Conservation (phyloP, 2,888 invertebrate species). For the Oligia strigilis region DNA sequence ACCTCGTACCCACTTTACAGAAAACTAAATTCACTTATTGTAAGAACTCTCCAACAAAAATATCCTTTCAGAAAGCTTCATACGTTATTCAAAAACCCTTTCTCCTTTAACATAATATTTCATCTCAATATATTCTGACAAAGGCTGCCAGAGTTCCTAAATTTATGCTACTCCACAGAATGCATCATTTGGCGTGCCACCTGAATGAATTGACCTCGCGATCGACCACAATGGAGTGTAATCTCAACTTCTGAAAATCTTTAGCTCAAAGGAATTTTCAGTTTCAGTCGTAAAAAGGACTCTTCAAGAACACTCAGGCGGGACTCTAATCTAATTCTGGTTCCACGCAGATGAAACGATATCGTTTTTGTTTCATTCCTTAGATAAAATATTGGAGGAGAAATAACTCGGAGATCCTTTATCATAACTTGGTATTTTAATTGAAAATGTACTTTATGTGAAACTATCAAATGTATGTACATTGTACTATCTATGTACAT, state of each 20-base stretch:
- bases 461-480: neutral
- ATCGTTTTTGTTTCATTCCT: neutral
- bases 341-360: neutral
- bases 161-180: constrained; percentile 52
- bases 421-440: neutral
- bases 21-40: constrained; percentile 34
- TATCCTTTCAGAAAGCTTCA: constrained; percentile 31
- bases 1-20: constrained; percentile 21
- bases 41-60: constrained; percentile 26
- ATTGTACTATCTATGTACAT: no score
- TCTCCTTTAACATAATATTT: constrained; percentile 47
- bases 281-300: constrained; percentile 34
- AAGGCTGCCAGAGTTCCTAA: constrained; percentile 31
- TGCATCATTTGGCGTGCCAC: constrained; percentile 56
- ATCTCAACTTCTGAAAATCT: constrained; percentile 36
- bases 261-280: constrained; percentile 45
- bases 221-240: constrained; percentile 48
- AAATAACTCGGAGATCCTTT: neutral
- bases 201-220: constrained; percentile 54
- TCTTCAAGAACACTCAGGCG: constrained; percentile 24
- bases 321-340: constrained; percentile 45
- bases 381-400: neutral
- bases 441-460: neutral
- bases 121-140: constrained; percentile 35
- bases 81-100: constrained; percentile 53